phyloP scores from a whole-genome alignment of 2,888 invertebrate genomes.

The Andrena hattorfiana region DNA sequence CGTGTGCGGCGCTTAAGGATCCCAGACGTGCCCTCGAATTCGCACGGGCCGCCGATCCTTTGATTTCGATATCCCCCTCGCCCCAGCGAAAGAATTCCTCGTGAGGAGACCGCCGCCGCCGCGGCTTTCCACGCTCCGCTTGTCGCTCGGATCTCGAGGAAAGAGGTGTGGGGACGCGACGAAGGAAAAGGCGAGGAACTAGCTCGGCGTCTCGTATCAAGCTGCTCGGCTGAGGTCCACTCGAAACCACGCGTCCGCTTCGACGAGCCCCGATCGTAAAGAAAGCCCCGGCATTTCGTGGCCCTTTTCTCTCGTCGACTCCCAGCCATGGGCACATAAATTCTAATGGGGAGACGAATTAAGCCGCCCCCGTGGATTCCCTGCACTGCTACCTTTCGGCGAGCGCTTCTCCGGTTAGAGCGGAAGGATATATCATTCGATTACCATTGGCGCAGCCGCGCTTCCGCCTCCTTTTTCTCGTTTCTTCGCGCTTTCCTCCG shows the following conservation, averaged over 20 bases:
- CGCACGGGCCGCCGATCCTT: slow-evolving; percentile 55
- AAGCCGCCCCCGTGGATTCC: slow-evolving; percentile 49
- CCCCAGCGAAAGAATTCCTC: slow-evolving; percentile 55
- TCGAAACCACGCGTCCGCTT: slow-evolving; percentile 52
- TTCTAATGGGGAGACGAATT: slow-evolving; percentile 69
- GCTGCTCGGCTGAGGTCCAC: slow-evolving; percentile 61
- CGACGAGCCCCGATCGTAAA: slow-evolving; percentile 47
- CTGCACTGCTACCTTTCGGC: slow-evolving; percentile 42
- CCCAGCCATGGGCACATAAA: slow-evolving; percentile 61
- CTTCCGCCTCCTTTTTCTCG: slow-evolving; percentile 1
- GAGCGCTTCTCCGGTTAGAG: slow-evolving; percentile 22
- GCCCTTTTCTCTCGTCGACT: slow-evolving; percentile 24
- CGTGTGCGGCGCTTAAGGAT: slow-evolving; percentile 25
- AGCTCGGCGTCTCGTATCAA: slow-evolving; percentile 51
- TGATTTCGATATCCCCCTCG: slow-evolving; percentile 58
- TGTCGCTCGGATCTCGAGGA: slow-evolving; percentile 47
- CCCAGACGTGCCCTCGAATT: slow-evolving; percentile 58
- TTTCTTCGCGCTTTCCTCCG: slow-evolving; percentile 9
- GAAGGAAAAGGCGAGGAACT: slow-evolving; percentile 27
- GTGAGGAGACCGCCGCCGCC: slow-evolving; percentile 24
- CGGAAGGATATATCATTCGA: slow-evolving; percentile 12
- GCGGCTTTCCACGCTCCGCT: slow-evolving; percentile 55
- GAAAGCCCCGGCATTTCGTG: slow-evolving; percentile 36
- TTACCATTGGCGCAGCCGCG: slow-evolving; percentile 9
- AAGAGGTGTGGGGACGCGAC: slow-evolving; percentile 37